Base-by-base conservation (phyloP, 1,140 invertebrate species). In the Tetramorium alpestre region DNA sequence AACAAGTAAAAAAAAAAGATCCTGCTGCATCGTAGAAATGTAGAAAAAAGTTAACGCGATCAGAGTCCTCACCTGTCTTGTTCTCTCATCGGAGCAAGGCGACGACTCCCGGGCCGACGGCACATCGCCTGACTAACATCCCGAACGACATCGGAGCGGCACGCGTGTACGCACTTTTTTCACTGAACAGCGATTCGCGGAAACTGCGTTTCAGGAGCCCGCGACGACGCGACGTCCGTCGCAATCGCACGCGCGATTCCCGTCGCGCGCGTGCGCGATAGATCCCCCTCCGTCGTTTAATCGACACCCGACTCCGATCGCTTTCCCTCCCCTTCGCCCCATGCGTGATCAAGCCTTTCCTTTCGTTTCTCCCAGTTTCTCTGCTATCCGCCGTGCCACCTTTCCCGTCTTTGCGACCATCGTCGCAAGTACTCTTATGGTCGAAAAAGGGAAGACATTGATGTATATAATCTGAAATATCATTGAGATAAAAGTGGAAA, bases 141-240 rank as follows among this genome's bases (percentile, higher is more conserved):
- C 69, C 84, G 64, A 77, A 8, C 49, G 49, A 78, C 51, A 54
- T 85, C 62, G 70, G 44, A 80, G 49, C 77, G 90, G 56, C 84
- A 89, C 87, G 89, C 90, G 76, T 76, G 73, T 81, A 80, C 90
- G 91, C 77, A 93, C 92, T 94, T 94, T 94, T 94, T 93, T 92
- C 90, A 78, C 91, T 89, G 89, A 91, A 88, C 93, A 93, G 87
- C 90, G 93, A 93, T 93, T 94, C 92, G 92, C 94, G 94, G 94
- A 94, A 95, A 95, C 94, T 95, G 94, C 94, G 94, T 95, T 94
- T 94, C 92, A 94, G 92, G 90, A 94, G 93, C 92, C 92, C 93
- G 89, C 90, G 91, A 93, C 92, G 76, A 73, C 80, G 41, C 54
- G 54, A 67, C 11, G 87, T 87, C 85, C 86, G 70, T 73, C 56